A percentile compares a stretch with the other conserved stretches of the same genome.
phyloP scores from a whole-genome alignment of 1,140 invertebrate species.

The Steinernema khuongi region DNA sequence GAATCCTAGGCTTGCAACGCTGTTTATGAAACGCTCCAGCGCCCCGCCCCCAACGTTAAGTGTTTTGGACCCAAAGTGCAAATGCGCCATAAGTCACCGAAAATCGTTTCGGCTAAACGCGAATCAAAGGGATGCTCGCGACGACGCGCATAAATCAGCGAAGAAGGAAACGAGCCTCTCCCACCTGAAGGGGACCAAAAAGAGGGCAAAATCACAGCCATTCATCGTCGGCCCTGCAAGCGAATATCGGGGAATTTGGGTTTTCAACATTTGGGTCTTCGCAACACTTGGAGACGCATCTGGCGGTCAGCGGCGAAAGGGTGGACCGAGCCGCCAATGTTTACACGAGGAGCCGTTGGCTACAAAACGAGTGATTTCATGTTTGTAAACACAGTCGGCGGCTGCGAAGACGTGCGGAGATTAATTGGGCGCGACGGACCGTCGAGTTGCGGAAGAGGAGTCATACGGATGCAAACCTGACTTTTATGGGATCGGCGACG shows the following conservation, averaged over 20 bases:
- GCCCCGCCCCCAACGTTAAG: too few relatives aligned
- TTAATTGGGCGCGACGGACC: slow-evolving; percentile 2
- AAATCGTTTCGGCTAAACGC: too few relatives aligned
- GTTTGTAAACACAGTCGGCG: slow-evolving; percentile 2
- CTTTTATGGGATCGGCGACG: background rate
- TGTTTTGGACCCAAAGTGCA: too few relatives aligned
- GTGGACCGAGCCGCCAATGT: background rate
- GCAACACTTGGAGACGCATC: background rate
- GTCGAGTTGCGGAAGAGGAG: background rate
- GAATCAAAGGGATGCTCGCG: too few relatives aligned
- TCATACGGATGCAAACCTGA: background rate
- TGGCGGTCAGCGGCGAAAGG: background rate
- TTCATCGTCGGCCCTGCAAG: background rate
- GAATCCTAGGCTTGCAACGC: too few relatives aligned
- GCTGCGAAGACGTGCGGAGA: background rate
- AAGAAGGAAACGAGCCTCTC: too few relatives aligned
- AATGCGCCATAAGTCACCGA: too few relatives aligned
- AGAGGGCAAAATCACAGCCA: too few relatives aligned
- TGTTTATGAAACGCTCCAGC: too few relatives aligned
- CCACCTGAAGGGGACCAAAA: too few relatives aligned
- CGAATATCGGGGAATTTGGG: background rate
- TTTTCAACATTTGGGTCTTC: too few relatives aligned
- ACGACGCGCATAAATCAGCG: too few relatives aligned
- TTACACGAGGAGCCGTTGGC: slow-evolving; percentile 4
- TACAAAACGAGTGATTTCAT: slow-evolving; percentile 11